Conservation (phyloP, 2,113 vertebrate genomes). For the Macquaria australasica region DNA sequence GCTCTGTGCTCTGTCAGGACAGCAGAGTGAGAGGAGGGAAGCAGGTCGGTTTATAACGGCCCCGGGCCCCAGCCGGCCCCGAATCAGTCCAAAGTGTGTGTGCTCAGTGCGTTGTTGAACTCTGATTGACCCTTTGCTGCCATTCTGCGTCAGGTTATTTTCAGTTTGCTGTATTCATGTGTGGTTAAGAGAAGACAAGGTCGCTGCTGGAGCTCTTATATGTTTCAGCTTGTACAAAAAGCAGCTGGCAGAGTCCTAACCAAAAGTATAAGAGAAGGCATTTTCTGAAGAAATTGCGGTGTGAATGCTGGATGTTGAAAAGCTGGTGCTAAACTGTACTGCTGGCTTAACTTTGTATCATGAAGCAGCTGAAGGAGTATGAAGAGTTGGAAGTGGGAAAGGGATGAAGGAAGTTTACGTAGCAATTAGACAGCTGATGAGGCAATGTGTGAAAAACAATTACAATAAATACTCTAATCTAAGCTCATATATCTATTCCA, state of each 20-base stretch:
- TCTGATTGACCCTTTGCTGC: background rate
- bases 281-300: too few relatives aligned
- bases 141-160: background rate
- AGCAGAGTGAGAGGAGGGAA: background rate
- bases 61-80: accelerated
- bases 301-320: too few relatives aligned
- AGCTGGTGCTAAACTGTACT: too few relatives aligned
- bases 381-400: too few relatives aligned
- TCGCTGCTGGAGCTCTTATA: background rate
- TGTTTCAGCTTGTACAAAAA: too few relatives aligned
- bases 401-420: too few relatives aligned
- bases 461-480: too few relatives aligned
- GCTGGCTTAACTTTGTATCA: too few relatives aligned
- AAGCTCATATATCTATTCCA: too few relatives aligned
- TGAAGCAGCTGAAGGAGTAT: too few relatives aligned
- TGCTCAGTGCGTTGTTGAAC: background rate
- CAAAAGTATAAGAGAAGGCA: background rate
- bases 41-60: background rate
- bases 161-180: background rate
- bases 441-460: too few relatives aligned
- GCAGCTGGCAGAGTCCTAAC: background rate
- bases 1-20: background rate
- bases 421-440: too few relatives aligned
- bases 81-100: slow-evolving; percentile 24
- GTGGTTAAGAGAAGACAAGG: background rate